Percentiles rank a stretch among this genome's conserved stretches.
These are phyloP conservation scores for Eriocheir sinensis DNA, from an alignment of 1,140 invertebrate species.

Conservation along the genomic window DNA sequence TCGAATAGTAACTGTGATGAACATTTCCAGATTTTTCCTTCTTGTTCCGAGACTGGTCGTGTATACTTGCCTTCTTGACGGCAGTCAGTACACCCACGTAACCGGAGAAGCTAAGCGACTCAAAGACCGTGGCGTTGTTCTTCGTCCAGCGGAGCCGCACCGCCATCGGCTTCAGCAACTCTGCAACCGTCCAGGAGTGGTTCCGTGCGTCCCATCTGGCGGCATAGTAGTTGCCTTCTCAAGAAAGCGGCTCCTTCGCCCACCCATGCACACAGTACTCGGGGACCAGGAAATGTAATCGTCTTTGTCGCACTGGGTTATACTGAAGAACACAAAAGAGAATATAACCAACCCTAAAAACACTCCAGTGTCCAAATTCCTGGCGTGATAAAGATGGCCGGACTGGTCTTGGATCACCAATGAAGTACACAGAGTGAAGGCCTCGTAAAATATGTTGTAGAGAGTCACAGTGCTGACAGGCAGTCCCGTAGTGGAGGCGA, in stretches of 20 bases:
- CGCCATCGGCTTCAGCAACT: constrained; percentile 83
- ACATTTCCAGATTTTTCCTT: not conserved
- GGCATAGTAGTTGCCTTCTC: not conserved
- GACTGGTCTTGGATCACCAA: constrained; percentile 83
- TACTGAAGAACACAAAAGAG: too few relatives aligned
- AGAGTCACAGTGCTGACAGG: constrained; percentile 83
- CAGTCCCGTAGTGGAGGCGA: constrained; percentile 82
- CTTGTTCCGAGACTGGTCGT: too few relatives aligned
- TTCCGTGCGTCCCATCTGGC: constrained; percentile 83
- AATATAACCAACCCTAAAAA: constrained; percentile 85
- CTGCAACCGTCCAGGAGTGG: constrained; percentile 84
- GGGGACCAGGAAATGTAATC: too few relatives aligned
- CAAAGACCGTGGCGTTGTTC: constrained; percentile 83
- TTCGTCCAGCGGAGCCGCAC: constrained; percentile 84
- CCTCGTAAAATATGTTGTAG: constrained; percentile 86
- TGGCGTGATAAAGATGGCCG: constrained; percentile 84
- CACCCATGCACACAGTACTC: too few relatives aligned
- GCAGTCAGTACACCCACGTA: constrained; percentile 85
- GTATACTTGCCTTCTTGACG: constrained; percentile 83
- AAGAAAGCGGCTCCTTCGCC: not conserved
- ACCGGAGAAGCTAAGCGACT: constrained; percentile 84
- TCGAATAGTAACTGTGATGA: too few relatives aligned
- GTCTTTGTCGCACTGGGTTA: too few relatives aligned
- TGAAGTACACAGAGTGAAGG: constrained; percentile 86
- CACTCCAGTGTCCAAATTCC: constrained; percentile 86